A percentile compares a stretch with the other conserved stretches of the same genome.
Conservation (phyloP, 2,888 invertebrate genomes). For the Harpagoxenus sublaevis region DNA sequence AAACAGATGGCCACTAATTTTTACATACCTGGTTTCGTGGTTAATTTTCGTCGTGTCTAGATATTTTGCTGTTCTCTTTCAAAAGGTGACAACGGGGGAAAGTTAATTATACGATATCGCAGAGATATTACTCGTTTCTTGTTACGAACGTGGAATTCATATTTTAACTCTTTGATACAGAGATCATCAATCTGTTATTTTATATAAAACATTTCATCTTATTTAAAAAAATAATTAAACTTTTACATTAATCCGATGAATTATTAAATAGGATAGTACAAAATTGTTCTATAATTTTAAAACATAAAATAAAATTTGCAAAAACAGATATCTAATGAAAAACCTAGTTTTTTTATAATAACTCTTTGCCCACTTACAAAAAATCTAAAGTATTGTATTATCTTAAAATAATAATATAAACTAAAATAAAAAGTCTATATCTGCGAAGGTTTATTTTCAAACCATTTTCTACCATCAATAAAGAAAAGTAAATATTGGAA, state of each 20-base stretch:
- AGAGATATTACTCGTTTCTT: constrained; percentile 11
- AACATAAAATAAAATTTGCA: background rate
- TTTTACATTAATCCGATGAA: background rate
- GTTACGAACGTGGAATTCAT: background rate
- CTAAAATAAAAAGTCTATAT: background rate
- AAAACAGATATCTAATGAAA: background rate
- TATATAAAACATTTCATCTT: background rate
- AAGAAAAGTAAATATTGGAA: background rate
- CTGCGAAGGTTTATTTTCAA: background rate
- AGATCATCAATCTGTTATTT: background rate
- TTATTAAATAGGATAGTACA: background rate
- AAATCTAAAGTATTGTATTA: background rate
- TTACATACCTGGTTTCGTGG: background rate
- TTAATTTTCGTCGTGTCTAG: background rate
- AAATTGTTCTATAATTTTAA: background rate
- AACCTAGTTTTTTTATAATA: background rate
- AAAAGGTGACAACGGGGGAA: background rate
- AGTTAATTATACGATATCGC: background rate
- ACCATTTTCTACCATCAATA: background rate
- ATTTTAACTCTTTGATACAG: background rate
- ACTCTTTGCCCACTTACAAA: background rate
- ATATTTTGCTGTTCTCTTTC: background rate
- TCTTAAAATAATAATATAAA: background rate
- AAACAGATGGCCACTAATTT: constrained; percentile 47
- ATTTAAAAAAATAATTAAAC: background rate